These are phyloP conservation scores for Trichacis sp. DNA, from an alignment of 2,888 invertebrate species.

Conservation along the genomic window DNA sequence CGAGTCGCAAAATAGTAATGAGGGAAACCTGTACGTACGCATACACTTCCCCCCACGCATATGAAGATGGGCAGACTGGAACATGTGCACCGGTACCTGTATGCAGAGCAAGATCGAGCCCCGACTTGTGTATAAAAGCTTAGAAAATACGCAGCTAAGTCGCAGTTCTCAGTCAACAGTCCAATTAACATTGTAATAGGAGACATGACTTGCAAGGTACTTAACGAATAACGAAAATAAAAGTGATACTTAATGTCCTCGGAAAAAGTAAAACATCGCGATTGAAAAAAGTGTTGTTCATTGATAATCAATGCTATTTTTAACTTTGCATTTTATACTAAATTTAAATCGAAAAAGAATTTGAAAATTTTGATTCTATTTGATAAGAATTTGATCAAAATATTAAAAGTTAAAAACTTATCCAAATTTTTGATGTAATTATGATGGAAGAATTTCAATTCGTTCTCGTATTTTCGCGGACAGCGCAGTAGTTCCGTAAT, in stretches of 20 bases:
- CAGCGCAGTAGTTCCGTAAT: conserved; percentile 8
- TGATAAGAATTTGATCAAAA: no score
- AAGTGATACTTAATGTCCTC: conserved; percentile 3
- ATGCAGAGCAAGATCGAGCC: conserved; percentile 38
- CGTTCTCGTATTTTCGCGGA: no score
- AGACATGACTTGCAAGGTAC: conserved; percentile 62
- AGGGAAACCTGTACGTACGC: conserved; percentile 28
- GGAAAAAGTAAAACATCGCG: neutral
- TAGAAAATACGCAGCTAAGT: conserved; percentile 56
- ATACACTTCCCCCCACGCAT: conserved; percentile 27
- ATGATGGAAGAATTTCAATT: no score
- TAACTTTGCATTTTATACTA: no score
- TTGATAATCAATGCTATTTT: no score
- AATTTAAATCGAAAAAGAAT: no score
- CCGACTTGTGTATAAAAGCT: conserved; percentile 59
- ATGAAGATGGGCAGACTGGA: conserved; percentile 44
- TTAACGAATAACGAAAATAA: conserved; percentile 10
- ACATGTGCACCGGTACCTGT: conserved; percentile 40
- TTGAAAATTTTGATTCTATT: no score
- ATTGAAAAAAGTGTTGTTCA: neutral
- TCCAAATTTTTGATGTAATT: no score
- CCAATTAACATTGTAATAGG: conserved; percentile 52
- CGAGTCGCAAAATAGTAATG: conserved; percentile 18
- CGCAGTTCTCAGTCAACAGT: conserved; percentile 62
- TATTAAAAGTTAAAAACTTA: no score